Base-by-base conservation (phyloP, 2,888 invertebrate species). In the Drosophila austrosaltans region DNA sequence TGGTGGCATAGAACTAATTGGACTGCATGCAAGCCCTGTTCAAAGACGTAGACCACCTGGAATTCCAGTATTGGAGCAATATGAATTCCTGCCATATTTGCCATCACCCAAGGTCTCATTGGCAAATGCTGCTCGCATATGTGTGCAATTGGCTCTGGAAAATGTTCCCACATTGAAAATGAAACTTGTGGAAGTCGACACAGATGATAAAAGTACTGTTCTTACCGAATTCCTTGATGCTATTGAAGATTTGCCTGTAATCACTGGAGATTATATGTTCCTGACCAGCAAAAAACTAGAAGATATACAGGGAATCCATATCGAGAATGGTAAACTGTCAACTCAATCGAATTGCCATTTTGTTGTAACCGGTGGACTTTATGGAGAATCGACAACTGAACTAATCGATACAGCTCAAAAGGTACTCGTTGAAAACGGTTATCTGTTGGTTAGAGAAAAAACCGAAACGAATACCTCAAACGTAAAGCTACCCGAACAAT, bases 1-100 rank as follows among this genome's bases (percentile, higher is more conserved):
- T 65, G 97, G 96, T 56, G 96, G 96, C 69, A 95, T 97, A 1
- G 96, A 96, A 92, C 93, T 97, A 5, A 94, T 95, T 63, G 97
- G 97, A 3, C 93, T 97, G 0, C 95, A 95, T 78, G 96, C 96
- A 0, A 96, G 95, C 66, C 94, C 96, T 0, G 96, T 97, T 48
- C 94, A 96, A 0, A 93, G 95, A 77, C 94, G 94, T 56, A 93
- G 94, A 72, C 94, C 95, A 20, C 94, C 96, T 30, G 95, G 95
- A 10, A 93, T 95, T n/a, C 97, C 97, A 1, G 95, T 96, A 0
- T 91, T 97, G 25, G 97, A 97, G 91, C 94, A 94, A 90, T 96
- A 96, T 89, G 93, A 93, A 70, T 97, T 97, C 87, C 90, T 96
- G 7, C 94, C 97, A 0, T 95, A 96, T 91, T 92, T 88, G 20